Evolutionary conservation across 2,797 vertebrate genomes (phyloP), one percentile per base, ranked within the genome.

Genomic region (Rhyacichthys aspro): DNA sequence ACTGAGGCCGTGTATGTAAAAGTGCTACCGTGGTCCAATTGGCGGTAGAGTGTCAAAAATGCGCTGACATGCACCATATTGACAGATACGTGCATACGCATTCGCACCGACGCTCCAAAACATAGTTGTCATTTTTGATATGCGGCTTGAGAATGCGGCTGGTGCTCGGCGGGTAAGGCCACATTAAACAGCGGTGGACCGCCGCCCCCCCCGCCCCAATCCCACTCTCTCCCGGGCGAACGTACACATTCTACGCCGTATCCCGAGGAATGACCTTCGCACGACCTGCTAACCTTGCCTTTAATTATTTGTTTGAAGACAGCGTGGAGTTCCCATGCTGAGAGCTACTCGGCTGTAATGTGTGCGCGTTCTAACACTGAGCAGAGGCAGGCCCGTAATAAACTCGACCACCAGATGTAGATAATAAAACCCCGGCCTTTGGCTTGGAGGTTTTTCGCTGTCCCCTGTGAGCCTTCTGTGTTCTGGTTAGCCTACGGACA

Each of bases 251-350:
- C 94, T 96, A 94, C 90, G 67, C 89, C 91, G 93, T 95, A 95
- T 94, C 96, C 95, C 93, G 88, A 97, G 94, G 90, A 95, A 95
- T 97, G 95, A 97, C 96, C 96, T 94, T 90, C 85, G 79, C 65
- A 80, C 90, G 93, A 98, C 96, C 96, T 92, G 91, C 92, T 96
- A 95, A 98, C 96, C 96, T 95, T 94, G 91, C 89, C 91, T 90
- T 94, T 97, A 97, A 98, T 97, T 96, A 97, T 96, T 98, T 98
- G 96, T 98, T 98, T 97, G 95, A 97, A 98, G 96, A 96, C 95
- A 96, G 95, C 94, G 93, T 94, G 91, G 92, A 95, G 94, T 96
- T 96, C 95, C 94, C 95, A 95, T 82, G 95, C 93, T 94, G 94
- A 93, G 95, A 94, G 89, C 79, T 61, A 42, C 78, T 73, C 55